Base-by-base conservation (phyloP, 2,888 invertebrate genomes). In the Chrysotoxum bicinctum region DNA sequence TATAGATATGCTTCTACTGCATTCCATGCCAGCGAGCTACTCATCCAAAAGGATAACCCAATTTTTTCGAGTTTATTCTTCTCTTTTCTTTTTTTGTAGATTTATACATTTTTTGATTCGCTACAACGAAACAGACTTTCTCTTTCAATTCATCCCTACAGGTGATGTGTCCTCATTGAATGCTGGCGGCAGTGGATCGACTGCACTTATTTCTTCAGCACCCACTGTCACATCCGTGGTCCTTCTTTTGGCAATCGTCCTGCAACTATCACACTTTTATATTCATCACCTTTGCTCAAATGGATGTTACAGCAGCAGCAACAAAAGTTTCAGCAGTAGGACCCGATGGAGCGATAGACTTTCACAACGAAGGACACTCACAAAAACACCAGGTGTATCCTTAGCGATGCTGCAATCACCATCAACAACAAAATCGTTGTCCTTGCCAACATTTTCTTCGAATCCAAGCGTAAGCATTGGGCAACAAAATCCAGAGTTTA, bases 61-160 rank as follows among this genome's bases (percentile, higher is more conserved):
- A 69, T 76, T 87, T 62, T 81, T 23, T 74, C 56, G 30, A 21
- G 32, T 58, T 58, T 45, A 21, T 66, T 35, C 50, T 64, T 45
- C 16, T 50, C 45, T 48, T 10, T 45, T 70, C 12, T 62, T 54
- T 50, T 60, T 72, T 12, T 21, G 12, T 37, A 14, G 14, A 23
- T 58, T 6, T 14, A 37, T 4, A 21, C 1, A 21, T 56, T 89
- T 80, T 89, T 87, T 88, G 87, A 89, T 89, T 89, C 88, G 88
- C 87, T 85, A 76, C 76, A 86, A 86, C 73, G 73, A 83, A 88
- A 87, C 88, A 91, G 91, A 90, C 88, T 89, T 91, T 89, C 87
- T 91, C 86, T 90, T 90, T 89, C 89, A 88, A 89, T 90, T 89
- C 88, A 89, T 90, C 88, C 89, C 91, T 89, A 88, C 91, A 88